Evolutionary conservation across 2,797 vertebrate genomes (phyloP).

Genomic region (Chloroceryle inda): DNA sequence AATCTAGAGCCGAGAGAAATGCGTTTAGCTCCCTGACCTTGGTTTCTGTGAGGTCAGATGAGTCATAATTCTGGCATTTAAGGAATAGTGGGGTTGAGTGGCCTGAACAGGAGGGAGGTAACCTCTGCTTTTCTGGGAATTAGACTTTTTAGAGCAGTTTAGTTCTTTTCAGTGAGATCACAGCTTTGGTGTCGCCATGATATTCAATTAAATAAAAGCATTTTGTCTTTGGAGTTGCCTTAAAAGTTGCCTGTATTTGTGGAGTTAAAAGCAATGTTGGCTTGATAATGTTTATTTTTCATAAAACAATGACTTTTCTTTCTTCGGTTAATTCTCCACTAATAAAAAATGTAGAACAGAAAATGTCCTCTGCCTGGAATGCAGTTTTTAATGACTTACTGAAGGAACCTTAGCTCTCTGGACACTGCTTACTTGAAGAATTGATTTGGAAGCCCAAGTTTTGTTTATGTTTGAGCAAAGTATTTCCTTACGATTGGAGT

Average conservation of each 20-base stretch:
- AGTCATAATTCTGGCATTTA: not conserved
- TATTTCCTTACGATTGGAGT: not conserved
- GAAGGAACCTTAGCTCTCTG: not conserved
- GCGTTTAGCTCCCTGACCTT: not conserved
- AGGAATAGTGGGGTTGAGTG: not conserved
- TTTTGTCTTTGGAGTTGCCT: not conserved
- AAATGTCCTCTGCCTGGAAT: not conserved
- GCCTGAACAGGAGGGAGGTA: not conserved
- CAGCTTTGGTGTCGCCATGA: not conserved
- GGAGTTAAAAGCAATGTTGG: not conserved
- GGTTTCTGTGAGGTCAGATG: not conserved
- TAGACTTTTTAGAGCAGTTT: not conserved
- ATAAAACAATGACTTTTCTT: not conserved
- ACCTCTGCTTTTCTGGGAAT: not conserved
- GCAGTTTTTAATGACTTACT: not conserved
- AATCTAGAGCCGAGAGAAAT: not conserved
- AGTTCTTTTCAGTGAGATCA: not conserved
- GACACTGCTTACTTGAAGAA: not conserved
- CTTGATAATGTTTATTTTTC: not conserved
- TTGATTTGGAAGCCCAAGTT: not conserved
- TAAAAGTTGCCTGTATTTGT: not conserved
- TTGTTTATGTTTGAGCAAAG: not conserved
- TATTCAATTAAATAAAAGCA: not conserved
- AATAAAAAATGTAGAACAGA: not conserved
- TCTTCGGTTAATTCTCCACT: not conserved